Percentiles rank a stretch among this genome's conserved stretches.
Conservation (phyloP, 1,140 invertebrate species). For the Portunus trituberculatus region DNA sequence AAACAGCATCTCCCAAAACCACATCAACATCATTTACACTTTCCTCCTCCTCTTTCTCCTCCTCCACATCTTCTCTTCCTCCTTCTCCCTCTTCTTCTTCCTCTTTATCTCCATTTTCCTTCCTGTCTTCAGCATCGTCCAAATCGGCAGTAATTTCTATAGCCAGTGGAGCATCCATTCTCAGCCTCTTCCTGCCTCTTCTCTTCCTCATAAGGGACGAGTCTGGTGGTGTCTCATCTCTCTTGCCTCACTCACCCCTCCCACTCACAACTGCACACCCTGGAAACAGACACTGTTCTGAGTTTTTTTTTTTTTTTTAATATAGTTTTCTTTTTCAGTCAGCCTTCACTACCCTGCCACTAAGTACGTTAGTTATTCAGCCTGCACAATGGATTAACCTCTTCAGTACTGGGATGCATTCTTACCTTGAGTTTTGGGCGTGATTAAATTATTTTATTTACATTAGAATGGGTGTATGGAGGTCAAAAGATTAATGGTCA, state of each 20-base stretch:
- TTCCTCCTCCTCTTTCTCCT: conserved; percentile 37
- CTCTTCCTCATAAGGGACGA: not conserved
- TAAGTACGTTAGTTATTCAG: too few species aligned
- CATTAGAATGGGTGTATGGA: too few species aligned
- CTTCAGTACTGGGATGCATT: too few species aligned
- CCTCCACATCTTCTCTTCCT: not conserved
- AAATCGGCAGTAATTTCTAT: not conserved
- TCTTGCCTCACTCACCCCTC: not conserved
- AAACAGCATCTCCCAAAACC: not conserved
- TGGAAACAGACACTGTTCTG: too few species aligned
- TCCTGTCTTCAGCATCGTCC: conserved; percentile 24
- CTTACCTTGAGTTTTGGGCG: too few species aligned
- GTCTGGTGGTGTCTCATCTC: too few species aligned
- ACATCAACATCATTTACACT: not conserved
- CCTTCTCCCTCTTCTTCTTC: conserved; percentile 24
- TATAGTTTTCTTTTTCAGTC: too few species aligned
- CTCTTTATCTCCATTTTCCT: conserved; percentile 28
- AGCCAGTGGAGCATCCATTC: not conserved
- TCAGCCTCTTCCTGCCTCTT: not conserved
- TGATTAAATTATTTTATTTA: too few species aligned
- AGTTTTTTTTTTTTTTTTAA: too few species aligned
- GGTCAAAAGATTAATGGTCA: too few species aligned
- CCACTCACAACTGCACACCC: not conserved
- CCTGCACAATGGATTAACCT: too few species aligned
- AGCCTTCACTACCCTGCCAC: too few species aligned